phyloP scores from a whole-genome alignment of 2,113 vertebrate genomes.

The Benitochromis conjunctus region DNA sequence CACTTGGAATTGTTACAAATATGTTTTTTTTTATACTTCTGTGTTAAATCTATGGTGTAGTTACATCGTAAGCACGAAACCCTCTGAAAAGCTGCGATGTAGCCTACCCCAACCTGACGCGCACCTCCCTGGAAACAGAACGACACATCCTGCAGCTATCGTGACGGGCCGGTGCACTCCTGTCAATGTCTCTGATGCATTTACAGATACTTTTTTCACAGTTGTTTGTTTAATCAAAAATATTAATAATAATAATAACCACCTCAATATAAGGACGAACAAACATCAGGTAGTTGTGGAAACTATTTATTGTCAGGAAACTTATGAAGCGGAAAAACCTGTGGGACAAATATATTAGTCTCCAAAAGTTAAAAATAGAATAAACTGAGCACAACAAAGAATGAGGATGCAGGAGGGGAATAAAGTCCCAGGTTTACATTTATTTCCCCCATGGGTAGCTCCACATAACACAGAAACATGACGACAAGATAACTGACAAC shows the following conservation, averaged over 20 bases:
- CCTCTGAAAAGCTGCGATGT: not conserved
- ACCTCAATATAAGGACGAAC: not conserved
- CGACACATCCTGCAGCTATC: rapidly evolving
- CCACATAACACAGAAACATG: not conserved
- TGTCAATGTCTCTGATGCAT: not conserved
- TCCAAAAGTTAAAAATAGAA: not conserved
- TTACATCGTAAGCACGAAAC: not conserved
- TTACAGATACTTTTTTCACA: not conserved
- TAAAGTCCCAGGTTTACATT: not conserved
- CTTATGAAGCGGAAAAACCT: not conserved
- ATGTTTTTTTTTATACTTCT: not conserved
- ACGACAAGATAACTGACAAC: not conserved
- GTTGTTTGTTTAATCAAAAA: not conserved
- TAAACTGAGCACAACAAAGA: not conserved
- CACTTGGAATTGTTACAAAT: rapidly evolving
- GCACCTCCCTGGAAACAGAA: not conserved
- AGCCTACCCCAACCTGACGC: not conserved
- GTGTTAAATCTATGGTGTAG: not conserved
- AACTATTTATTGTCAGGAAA: not conserved
- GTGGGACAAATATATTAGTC: not conserved
- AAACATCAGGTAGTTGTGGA: not conserved
- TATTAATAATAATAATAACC: not conserved
- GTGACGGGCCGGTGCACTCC: not conserved
- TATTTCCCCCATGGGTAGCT: not conserved
- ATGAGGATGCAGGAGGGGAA: not conserved